phyloP scores from a whole-genome alignment of 1,140 invertebrate species.

The Lasioglossum albipes region DNA sequence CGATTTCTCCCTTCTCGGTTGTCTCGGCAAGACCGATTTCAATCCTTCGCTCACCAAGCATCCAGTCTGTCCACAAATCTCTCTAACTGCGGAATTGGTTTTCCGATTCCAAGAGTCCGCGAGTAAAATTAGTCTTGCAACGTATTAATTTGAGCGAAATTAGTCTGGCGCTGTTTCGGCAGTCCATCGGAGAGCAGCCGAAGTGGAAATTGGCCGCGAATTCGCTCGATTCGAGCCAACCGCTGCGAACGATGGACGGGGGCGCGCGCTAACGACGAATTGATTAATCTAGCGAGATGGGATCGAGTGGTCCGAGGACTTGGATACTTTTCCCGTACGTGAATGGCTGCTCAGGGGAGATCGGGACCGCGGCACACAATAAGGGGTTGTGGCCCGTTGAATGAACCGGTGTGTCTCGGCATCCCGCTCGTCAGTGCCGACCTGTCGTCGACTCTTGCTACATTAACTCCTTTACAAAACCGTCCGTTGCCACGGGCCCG shows the following conservation, averaged over 20 bases:
- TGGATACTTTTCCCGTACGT: slow-evolving; percentile 30
- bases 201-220: too few relatives aligned
- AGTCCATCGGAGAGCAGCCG: too few relatives aligned
- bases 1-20: too few relatives aligned
- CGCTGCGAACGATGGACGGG: background rate
- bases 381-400: slow-evolving; percentile 68
- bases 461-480: slow-evolving; percentile 74
- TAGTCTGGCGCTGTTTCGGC: too few relatives aligned
- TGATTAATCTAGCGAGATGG: slow-evolving; percentile 17
- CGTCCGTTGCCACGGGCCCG: slow-evolving; percentile 56
- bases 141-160: too few relatives aligned
- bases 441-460: slow-evolving; percentile 71
- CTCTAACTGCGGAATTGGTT: too few relatives aligned
- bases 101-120: too few relatives aligned
- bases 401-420: slow-evolving; percentile 69
- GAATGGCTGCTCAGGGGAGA: slow-evolving; percentile 36
- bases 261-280: slow-evolving; percentile 1
- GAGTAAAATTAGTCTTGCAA: too few relatives aligned
- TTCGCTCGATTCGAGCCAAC: background rate
- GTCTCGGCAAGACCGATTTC: too few relatives aligned
- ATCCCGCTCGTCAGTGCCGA: slow-evolving; percentile 69
- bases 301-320: slow-evolving; percentile 30
- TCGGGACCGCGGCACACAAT: slow-evolving; percentile 60
- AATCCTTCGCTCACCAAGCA: too few relatives aligned
- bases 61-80: too few relatives aligned